Base-by-base conservation (phyloP, 2,797 vertebrate genomes). In the Pseudochirops cupreus region DNA sequence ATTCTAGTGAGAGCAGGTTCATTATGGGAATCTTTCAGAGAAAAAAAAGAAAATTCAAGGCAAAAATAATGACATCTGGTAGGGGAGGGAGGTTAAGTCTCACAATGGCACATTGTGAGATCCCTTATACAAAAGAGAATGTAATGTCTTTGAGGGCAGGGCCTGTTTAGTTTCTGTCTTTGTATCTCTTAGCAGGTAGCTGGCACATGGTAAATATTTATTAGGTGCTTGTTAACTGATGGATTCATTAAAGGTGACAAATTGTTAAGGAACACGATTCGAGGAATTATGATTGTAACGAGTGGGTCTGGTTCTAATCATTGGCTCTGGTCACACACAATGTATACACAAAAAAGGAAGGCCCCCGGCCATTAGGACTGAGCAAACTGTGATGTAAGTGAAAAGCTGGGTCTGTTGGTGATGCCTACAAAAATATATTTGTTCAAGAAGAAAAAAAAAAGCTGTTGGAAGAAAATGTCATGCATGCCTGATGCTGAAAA, bases 241-340 rank as follows among this genome's bases (percentile, higher is more conserved):
- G 14, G 33, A 74, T 39, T 74, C 4, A 18, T n/a, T 74, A 82
- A 46, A 26, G 9, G 2, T 46, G 74, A 46, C 39, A 82, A 46
- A n/a, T 56, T 92, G 95, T 97, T 97, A 97, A 96, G 96, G 94
- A 96, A 95, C 95, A 93, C 91, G 94, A 95, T 24, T 4, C 6
- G 55, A 91, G 56, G 93, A 56, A 93, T 94, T 95, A 94, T 94
- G 93, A 92, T n/a, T 62, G 92, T 5, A 53, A 29, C 10, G 62
- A 92, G 62, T 4, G 5, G 91, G 21, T 93, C 50, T 21, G n/a
- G 74, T 54, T 87, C 92, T 95, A 93, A 97, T 95, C 92, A 1
- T 92, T 90, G 90, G 62, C 59, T 94, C 91, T 56, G 95, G 67
- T 93, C 90, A 82, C 62, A 93, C 96, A 96, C 2, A 90, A 95